Percentiles rank a stretch among this genome's conserved stretches.
These are phyloP conservation scores for Thomomys bottae DNA, from an alignment of 2,113 vertebrate genomes.

Conservation along the genomic window DNA sequence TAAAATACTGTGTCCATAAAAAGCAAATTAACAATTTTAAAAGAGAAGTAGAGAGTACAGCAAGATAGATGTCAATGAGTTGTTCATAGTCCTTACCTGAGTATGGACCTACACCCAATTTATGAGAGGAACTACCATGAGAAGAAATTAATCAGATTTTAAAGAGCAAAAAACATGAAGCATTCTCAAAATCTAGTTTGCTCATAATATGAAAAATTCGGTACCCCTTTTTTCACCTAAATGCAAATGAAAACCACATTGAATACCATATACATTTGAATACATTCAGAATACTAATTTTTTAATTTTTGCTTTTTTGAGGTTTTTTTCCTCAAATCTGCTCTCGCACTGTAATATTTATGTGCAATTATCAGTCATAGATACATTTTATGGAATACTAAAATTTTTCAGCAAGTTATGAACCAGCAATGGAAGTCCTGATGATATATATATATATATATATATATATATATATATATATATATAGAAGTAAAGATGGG, in stretches of 20 bases:
- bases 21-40: neutral
- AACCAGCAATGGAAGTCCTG: neutral
- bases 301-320: no score
- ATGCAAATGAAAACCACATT: slow-evolving; percentile 43
- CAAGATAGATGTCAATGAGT: neutral
- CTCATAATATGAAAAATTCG: slow-evolving; percentile 30
- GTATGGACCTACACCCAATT: neutral
- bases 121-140: neutral
- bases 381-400: no score
- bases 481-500: neutral
- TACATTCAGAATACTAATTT: no score
- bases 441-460: neutral
- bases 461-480: neutral
- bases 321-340: no score
- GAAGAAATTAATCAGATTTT: neutral
- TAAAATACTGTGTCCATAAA: neutral
- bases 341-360: no score
- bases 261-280: slow-evolving; percentile 31
- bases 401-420: neutral
- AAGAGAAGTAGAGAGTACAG: neutral
- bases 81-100: neutral
- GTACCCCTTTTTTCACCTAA: slow-evolving; percentile 7
- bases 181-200: neutral
- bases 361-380: no score
- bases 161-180: neutral